Conservation (phyloP, 1,140 invertebrate genomes). For the Macrobrachium rosenbergii region DNA sequence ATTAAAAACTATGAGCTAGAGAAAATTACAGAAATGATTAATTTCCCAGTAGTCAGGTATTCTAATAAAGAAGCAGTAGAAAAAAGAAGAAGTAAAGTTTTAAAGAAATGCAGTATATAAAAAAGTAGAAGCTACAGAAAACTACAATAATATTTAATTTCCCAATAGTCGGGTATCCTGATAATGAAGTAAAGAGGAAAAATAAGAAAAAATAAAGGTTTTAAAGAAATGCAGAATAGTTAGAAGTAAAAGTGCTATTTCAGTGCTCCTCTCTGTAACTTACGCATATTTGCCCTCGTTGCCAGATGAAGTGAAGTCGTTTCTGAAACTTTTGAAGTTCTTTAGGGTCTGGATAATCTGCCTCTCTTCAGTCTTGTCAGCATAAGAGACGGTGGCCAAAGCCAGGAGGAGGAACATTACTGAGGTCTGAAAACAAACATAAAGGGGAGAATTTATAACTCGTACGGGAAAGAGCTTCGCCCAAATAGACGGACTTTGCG, state of each 20-base stretch:
- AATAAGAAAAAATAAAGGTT: background rate
- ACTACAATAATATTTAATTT: no score
- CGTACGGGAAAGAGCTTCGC: background rate
- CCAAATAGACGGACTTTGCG: no score
- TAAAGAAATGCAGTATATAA: no score
- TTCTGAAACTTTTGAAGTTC: slow-evolving; percentile 44
- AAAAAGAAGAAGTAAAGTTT: no score
- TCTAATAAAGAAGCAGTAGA: no score
- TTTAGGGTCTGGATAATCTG: slow-evolving; percentile 1
- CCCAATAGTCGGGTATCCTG: no score
- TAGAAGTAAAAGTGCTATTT: background rate
- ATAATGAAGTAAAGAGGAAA: no score
- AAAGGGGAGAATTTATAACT: no score
- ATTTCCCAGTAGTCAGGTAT: no score
- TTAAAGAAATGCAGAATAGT: background rate
- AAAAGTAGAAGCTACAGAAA: no score
- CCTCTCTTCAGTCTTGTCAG: background rate
- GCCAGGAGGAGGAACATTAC: slow-evolving; percentile 1
- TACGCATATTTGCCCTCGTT: slow-evolving; percentile 33
- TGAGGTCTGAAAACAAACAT: background rate
- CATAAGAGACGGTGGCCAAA: background rate
- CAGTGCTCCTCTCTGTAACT: background rate
- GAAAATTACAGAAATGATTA: no score
- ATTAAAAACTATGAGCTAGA: no score
- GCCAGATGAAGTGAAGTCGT: slow-evolving; percentile 28